These are phyloP conservation scores for Hydrotaea cyrtoneurina DNA, from an alignment of 2,888 invertebrate genomes.

Conservation along the genomic window DNA sequence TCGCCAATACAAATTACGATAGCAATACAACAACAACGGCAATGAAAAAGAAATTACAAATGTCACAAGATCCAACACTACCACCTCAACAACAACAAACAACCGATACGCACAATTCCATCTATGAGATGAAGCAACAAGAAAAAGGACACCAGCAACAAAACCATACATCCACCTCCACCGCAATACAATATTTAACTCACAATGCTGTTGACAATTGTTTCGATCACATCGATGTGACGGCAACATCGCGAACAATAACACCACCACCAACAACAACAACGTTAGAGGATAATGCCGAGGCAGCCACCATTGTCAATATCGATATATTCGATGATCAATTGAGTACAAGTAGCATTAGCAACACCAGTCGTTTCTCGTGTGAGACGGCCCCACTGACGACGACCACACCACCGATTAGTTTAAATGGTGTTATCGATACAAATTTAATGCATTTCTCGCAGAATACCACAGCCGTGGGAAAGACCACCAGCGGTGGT, in stretches of 20 bases:
- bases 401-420: constrained; percentile 85
- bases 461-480: constrained; percentile 79
- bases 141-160: not conserved
- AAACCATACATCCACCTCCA: not conserved
- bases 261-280: not conserved
- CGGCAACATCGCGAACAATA: constrained; percentile 75
- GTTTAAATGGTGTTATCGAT: constrained; percentile 85
- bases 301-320: constrained; percentile 83
- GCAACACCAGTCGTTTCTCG: constrained; percentile 90
- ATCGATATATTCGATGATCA: constrained; percentile 86
- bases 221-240: constrained; percentile 73
- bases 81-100: constrained; percentile 46
- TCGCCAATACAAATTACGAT: constrained; percentile 44
- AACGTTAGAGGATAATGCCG: not conserved
- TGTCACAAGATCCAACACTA: constrained; percentile 12
- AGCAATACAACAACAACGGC: constrained; percentile 55
- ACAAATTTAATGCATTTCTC: constrained; percentile 80
- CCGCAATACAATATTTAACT: constrained; percentile 61
- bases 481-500: not conserved
- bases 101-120: constrained; percentile 55
- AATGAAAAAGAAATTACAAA: constrained; percentile 22
- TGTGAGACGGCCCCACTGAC: constrained; percentile 83
- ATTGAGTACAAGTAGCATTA: constrained; percentile 91
- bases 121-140: constrained; percentile 21
- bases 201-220: constrained; percentile 62